Evolutionary conservation across 2,797 vertebrate species (phyloP).

Genomic region (Anguilla megastoma): DNA sequence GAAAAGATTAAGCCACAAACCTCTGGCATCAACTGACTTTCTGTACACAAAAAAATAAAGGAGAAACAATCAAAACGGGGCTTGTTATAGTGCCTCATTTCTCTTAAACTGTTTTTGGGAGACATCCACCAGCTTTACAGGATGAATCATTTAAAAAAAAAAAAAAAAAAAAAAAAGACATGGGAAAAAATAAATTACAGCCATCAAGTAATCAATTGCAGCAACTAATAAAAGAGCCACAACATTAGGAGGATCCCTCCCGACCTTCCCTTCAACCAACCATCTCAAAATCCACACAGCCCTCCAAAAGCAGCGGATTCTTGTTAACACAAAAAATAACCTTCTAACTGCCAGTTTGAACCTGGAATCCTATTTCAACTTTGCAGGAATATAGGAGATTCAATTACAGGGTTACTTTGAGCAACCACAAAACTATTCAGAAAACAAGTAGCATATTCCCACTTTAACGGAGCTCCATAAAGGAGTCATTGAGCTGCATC

Average conservation of each 20-base stretch:
- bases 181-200: conserved; percentile 64
- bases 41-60: conserved; percentile 68
- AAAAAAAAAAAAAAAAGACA: conserved; percentile 33
- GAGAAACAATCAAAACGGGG: conserved; percentile 58
- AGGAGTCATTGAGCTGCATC: background rate
- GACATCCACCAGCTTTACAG: conserved; percentile 58
- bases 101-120: conserved; percentile 37
- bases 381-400: conserved; percentile 38
- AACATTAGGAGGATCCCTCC: conserved; percentile 24
- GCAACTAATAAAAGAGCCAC: conserved; percentile 22
- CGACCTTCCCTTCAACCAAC: conserved; percentile 27
- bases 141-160: conserved; percentile 62
- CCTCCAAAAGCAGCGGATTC: conserved; percentile 34
- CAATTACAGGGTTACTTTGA: conserved; percentile 48
- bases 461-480: background rate
- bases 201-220: conserved; percentile 50
- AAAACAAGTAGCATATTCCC: background rate
- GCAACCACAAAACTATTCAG: conserved; percentile 28
- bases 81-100: conserved; percentile 51
- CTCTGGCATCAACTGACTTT: conserved; percentile 60
- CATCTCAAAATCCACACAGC: conserved; percentile 5
- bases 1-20: conserved; percentile 59
- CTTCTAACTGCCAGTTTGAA: conserved; percentile 37
- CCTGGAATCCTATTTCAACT: conserved; percentile 34
- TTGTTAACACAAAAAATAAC: conserved; percentile 39